Percentiles rank a stretch among this genome's conserved stretches.
Conservation (phyloP, 2,797 vertebrate species). For the Todus mexicanus region DNA sequence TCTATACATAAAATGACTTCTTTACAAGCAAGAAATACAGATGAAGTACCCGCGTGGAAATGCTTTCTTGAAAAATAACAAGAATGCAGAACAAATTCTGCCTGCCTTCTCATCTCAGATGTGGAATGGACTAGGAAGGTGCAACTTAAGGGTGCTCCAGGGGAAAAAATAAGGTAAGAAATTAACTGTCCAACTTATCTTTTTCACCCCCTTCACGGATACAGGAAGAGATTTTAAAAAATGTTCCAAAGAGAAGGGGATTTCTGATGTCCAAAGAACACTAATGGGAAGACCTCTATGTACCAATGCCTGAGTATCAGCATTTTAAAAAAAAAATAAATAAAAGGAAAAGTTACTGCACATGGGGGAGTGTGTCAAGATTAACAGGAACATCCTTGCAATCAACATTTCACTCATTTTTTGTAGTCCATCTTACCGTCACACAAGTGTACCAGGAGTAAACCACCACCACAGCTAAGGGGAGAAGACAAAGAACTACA, state of each 20-base stretch:
- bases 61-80: neutral
- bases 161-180: neutral
- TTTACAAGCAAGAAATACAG: neutral
- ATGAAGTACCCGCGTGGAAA: neutral
- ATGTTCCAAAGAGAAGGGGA: neutral
- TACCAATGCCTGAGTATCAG: neutral
- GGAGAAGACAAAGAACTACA: neutral
- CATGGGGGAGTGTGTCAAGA: neutral
- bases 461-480: neutral
- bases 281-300: neutral
- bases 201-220: neutral
- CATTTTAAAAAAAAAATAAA: neutral
- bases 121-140: neutral
- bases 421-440: neutral
- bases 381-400: neutral
- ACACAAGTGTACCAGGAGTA: neutral
- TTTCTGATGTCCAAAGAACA: neutral
- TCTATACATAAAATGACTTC: no score
- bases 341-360: neutral
- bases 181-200: neutral
- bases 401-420: neutral
- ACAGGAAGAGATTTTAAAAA: neutral
- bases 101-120: neutral
- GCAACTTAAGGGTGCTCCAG: no score
- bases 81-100: neutral